phyloP scores from a whole-genome alignment of 2,797 vertebrate species.

The Poecilia velifera region DNA sequence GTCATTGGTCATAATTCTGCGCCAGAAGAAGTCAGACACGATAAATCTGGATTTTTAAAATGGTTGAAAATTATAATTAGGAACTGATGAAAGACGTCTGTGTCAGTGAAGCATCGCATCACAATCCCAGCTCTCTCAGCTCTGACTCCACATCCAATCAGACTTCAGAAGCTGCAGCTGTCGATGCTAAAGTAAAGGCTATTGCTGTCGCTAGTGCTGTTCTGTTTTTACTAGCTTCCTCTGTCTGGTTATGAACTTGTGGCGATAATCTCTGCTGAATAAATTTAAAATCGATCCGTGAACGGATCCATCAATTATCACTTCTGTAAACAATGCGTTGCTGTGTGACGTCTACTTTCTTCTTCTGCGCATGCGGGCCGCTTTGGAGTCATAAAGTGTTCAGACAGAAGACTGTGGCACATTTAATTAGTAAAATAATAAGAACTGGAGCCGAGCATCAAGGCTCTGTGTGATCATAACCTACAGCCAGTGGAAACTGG shows the following conservation, averaged over 20 bases:
- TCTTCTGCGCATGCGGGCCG: no score
- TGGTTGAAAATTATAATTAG: no score
- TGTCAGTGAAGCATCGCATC: no score
- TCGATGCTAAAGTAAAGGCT: no score
- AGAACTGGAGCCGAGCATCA: not conserved
- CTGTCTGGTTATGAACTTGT: not conserved
- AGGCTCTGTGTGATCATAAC: no score
- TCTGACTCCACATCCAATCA: not conserved
- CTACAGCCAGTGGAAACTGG: not conserved
- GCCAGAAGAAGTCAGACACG: no score
- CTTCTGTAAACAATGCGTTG: not conserved
- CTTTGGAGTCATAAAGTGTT: not conserved
- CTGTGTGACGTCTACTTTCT: not conserved
- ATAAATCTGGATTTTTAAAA: no score
- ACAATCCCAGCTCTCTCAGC: no score
- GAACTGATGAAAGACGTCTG: no score
- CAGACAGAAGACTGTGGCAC: not conserved
- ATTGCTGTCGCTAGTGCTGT: not conserved
- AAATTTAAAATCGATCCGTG: not conserved
- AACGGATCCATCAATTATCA: not conserved
- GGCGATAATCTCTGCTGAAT: not conserved
- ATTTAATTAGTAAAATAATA: not conserved
- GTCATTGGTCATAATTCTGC: no score
- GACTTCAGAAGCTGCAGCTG: not conserved
- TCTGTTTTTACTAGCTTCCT: no score